Conservation (phyloP, 2,797 vertebrate genomes). For the Gambusia yucatana region DNA sequence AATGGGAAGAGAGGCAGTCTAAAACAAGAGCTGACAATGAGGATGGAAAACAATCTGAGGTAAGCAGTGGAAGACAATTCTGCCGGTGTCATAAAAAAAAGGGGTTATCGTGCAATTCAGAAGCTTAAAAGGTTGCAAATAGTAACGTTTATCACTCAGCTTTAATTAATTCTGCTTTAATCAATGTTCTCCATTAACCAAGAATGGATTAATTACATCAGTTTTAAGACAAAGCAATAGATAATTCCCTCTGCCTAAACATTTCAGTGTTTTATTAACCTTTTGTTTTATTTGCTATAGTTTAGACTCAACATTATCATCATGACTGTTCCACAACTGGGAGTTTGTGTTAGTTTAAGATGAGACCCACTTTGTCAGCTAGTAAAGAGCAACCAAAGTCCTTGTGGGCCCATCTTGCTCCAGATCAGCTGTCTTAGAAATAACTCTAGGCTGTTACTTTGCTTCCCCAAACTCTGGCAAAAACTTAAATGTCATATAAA, state of each 20-base stretch:
- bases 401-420: neutral
- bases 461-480: slow-evolving; percentile 1
- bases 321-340: neutral
- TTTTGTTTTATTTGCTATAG: neutral
- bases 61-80: slow-evolving; percentile 14
- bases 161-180: neutral
- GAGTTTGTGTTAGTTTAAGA: slow-evolving; percentile 5
- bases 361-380: neutral
- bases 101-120: slow-evolving; percentile 15
- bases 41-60: slow-evolving; percentile 21
- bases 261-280: neutral
- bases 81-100: slow-evolving; percentile 13
- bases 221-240: neutral
- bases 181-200: neutral
- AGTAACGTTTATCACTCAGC: neutral
- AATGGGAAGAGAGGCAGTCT: slow-evolving; percentile 51
- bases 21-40: slow-evolving; percentile 60
- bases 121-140: neutral
- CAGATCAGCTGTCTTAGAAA: slow-evolving; percentile 9
- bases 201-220: neutral
- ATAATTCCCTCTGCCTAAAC: neutral
- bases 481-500: neutral
- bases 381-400: slow-evolving; percentile 4
- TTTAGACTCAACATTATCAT: neutral
- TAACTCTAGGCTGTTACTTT: neutral